phyloP scores from a whole-genome alignment of 2,888 invertebrate genomes.

The Pseudococcus jackbeardsleyi region DNA sequence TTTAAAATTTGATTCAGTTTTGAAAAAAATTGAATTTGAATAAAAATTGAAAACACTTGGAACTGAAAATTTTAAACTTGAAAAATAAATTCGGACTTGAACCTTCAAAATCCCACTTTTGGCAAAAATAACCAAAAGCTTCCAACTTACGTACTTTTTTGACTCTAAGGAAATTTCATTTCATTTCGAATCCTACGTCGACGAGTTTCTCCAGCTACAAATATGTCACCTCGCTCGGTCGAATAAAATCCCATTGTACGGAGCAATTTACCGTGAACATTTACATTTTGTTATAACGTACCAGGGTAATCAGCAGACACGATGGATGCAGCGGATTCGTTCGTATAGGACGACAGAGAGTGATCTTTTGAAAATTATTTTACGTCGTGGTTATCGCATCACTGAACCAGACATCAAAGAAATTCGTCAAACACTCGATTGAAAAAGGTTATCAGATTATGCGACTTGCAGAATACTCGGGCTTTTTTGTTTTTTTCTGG shows the following conservation, averaged over 20 bases:
- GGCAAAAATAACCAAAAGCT: too few relatives aligned
- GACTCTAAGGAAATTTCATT: too few relatives aligned
- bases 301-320: neutral
- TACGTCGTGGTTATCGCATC: neutral
- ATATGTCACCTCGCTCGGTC: neutral
- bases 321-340: neutral
- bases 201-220: neutral
- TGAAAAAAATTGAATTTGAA: too few relatives aligned
- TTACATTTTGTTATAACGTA: neutral
- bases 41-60: too few relatives aligned
- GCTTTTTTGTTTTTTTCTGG: neutral
- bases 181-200: neutral
- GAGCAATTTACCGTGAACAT: neutral
- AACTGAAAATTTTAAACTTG: too few relatives aligned
- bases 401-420: neutral
- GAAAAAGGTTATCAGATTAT: slow-evolving; percentile 15
- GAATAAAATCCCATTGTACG: neutral
- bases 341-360: neutral
- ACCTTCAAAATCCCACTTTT: too few relatives aligned
- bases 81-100: too few relatives aligned
- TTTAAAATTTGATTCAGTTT: too few relatives aligned
- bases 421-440: slow-evolving; percentile 16
- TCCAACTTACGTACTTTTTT: too few relatives aligned
- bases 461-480: neutral
- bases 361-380: neutral